Evolutionary conservation across 1,140 invertebrate genomes (phyloP).

Genomic region (Harpegnathos saltator): DNA sequence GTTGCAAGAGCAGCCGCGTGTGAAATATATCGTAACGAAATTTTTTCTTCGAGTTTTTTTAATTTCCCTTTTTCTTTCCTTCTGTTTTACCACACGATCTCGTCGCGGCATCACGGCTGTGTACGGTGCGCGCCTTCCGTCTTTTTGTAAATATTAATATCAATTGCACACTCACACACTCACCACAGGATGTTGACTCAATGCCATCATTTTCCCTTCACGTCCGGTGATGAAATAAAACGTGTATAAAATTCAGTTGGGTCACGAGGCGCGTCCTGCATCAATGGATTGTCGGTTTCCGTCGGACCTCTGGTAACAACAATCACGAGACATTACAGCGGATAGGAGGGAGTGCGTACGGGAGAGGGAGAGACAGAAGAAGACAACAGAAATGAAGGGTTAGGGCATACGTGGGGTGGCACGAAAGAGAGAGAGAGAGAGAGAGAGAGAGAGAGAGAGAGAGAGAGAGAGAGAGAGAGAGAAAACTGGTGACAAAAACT

Average conservation of each 20-base stretch:
- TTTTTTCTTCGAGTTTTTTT: background rate
- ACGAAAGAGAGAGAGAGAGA: too few relatives aligned
- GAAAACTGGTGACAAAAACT: slow-evolving; percentile 54
- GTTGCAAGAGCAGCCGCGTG: too few relatives aligned
- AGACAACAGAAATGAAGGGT: slow-evolving; percentile 41
- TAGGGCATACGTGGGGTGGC: slow-evolving; percentile 26
- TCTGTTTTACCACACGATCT: background rate
- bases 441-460: too few relatives aligned
- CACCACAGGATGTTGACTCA: slow-evolving; percentile 67
- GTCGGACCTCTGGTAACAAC: slow-evolving; percentile 75
- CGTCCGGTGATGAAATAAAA: slow-evolving; percentile 69
- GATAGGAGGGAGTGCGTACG: slow-evolving; percentile 9
- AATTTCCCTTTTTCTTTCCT: too few relatives aligned
- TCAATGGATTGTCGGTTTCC: slow-evolving; percentile 81
- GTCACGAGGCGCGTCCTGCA: slow-evolving; percentile 71
- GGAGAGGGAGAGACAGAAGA: slow-evolving; percentile 42
- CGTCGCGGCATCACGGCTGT: background rate
- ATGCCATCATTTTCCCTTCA: slow-evolving; percentile 63
- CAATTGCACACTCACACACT: too few relatives aligned
- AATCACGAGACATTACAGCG: slow-evolving; percentile 65
- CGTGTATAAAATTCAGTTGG: slow-evolving; percentile 68
- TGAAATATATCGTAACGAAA: slow-evolving; percentile 18
- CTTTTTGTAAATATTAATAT: slow-evolving; percentile 74
- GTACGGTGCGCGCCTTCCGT: slow-evolving; percentile 38
- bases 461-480: too few relatives aligned